phyloP scores from a whole-genome alignment of 2,113 vertebrate genomes.

The Pseudopipra pipra region DNA sequence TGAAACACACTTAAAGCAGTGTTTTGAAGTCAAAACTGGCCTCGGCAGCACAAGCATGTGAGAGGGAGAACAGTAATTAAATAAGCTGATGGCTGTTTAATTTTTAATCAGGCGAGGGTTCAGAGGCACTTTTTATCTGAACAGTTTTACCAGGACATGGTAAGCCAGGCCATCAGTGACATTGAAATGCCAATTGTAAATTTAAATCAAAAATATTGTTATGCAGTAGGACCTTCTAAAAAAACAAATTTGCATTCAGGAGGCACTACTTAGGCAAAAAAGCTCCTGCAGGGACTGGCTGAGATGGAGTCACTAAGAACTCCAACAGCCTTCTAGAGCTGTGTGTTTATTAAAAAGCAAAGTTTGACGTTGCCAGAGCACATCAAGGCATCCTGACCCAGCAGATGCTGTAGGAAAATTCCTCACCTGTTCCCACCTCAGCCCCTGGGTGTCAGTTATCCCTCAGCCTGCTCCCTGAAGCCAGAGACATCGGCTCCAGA shows the following conservation, averaged over 20 bases:
- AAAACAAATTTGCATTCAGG: background rate
- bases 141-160: background rate
- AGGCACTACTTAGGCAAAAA: background rate
- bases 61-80: background rate
- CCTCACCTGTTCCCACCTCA: background rate
- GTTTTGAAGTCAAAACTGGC: background rate
- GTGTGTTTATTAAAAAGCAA: background rate
- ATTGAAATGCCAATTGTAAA: background rate
- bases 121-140: background rate
- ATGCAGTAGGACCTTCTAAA: background rate
- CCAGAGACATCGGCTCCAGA: background rate
- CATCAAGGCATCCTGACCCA: background rate
- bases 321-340: background rate
- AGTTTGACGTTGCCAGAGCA: accelerated
- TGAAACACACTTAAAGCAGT: background rate
- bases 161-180: background rate
- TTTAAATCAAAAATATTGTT: background rate
- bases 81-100: background rate
- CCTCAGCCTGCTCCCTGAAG: background rate
- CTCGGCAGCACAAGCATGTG: background rate
- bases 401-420: background rate
- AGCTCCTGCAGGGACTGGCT: background rate
- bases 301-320: background rate
- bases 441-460: background rate
- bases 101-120: slow-evolving; percentile 2